phyloP scores from a whole-genome alignment of 1,140 invertebrate species.

The Thrips palmi region DNA sequence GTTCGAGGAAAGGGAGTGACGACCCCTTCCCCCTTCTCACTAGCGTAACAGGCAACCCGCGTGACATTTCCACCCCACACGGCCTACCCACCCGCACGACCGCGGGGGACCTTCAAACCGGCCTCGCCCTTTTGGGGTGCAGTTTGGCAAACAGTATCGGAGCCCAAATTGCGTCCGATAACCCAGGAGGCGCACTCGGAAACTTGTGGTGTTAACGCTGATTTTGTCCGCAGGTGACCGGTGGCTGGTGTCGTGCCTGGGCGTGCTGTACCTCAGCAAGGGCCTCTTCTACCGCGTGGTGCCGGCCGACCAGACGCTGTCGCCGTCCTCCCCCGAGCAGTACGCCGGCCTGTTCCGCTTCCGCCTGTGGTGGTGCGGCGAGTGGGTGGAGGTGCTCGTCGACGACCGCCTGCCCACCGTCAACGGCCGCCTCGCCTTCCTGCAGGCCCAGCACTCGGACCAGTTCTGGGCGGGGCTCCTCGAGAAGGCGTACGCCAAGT shows the following conservation, averaged over 20 bases:
- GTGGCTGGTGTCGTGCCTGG: constrained; percentile 79
- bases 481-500: constrained; percentile 98
- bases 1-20: too few species aligned
- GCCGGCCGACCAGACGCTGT: constrained; percentile 81
- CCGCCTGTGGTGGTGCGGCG: constrained; percentile 86
- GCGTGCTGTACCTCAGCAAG: constrained; percentile 64
- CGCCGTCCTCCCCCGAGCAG: constrained; percentile 32
- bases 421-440: constrained; percentile 76
- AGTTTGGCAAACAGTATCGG: too few species aligned
- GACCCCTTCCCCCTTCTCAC: too few species aligned
- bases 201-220: too few species aligned
- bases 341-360: constrained; percentile 81
- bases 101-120: not conserved
- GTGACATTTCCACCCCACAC: too few species aligned
- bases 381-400: constrained; percentile 89
- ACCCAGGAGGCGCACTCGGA: too few species aligned
- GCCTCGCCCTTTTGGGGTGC: not conserved
- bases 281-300: constrained; percentile 90
- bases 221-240: constrained; percentile 52
- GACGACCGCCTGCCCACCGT: constrained; percentile 92
- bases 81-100: too few species aligned
- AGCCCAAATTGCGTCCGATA: too few species aligned
- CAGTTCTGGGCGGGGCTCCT: constrained; percentile 90
- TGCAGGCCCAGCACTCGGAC: constrained; percentile 70
- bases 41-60: too few species aligned